A percentile compares a stretch with the other conserved stretches of the same genome.
These are phyloP conservation scores for Scomberomorus guttatus DNA, from an alignment of 2,797 vertebrate species.

Conservation along the genomic window DNA sequence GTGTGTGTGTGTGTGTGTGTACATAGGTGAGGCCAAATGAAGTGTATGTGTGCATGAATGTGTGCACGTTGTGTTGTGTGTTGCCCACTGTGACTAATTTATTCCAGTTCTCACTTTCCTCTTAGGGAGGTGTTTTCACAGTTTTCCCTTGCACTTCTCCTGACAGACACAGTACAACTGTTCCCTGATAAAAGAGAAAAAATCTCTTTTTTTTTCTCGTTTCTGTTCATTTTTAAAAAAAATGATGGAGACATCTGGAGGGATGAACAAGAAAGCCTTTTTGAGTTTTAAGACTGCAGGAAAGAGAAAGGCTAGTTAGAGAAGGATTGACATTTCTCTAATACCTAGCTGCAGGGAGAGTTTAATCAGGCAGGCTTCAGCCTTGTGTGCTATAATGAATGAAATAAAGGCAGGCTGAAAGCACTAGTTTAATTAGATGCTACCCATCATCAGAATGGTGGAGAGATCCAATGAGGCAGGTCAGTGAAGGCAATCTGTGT, in stretches of 20 bases:
- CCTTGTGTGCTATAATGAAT: slow-evolving; percentile 73
- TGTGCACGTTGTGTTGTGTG: slow-evolving; percentile 32
- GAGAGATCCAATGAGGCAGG: slow-evolving; percentile 71
- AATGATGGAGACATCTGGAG: slow-evolving; percentile 40
- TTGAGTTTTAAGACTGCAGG: slow-evolving; percentile 30
- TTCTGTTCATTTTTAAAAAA: neutral
- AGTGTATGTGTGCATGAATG: slow-evolving; percentile 6
- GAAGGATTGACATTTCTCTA: slow-evolving; percentile 67
- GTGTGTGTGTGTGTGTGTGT: slow-evolving; percentile 15
- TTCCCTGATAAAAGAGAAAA: slow-evolving; percentile 16
- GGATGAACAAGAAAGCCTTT: slow-evolving; percentile 35
- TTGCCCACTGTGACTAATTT: slow-evolving; percentile 58
- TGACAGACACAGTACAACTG: slow-evolving; percentile 45
- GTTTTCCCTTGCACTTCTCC: slow-evolving; percentile 48
- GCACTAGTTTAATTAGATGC: slow-evolving; percentile 78
- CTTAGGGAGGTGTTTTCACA: slow-evolving; percentile 51
- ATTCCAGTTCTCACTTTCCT: slow-evolving; percentile 59
- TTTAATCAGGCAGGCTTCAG: slow-evolving; percentile 65
- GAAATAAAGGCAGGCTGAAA: slow-evolving; percentile 76
- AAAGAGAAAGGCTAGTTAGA: slow-evolving; percentile 58
- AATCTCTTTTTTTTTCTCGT: neutral
- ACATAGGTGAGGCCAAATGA: slow-evolving; percentile 33
- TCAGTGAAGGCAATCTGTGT: slow-evolving; percentile 70
- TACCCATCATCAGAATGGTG: slow-evolving; percentile 64
- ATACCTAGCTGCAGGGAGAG: slow-evolving; percentile 65